Evolutionary conservation across 2,797 vertebrate genomes (phyloP).

Genomic region (Semaprochilodus insignis): DNA sequence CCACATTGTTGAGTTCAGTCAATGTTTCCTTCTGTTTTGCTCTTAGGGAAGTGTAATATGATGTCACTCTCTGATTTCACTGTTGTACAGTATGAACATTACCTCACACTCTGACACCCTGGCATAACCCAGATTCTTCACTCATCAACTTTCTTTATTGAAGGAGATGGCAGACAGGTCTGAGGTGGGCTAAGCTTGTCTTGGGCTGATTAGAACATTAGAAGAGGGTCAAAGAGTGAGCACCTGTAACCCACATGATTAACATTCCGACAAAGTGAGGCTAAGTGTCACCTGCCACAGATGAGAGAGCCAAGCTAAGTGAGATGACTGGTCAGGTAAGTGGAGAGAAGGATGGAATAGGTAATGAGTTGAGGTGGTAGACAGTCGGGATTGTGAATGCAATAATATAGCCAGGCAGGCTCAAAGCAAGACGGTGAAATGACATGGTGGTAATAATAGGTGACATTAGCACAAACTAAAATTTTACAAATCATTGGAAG

Average conservation of each 20-base stretch:
- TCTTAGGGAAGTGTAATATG: background rate
- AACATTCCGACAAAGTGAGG: conserved; percentile 67
- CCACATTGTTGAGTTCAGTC: background rate
- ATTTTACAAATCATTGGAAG: background rate
- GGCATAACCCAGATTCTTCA: background rate
- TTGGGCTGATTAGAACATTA: conserved; percentile 69
- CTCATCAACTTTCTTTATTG: conserved; percentile 39
- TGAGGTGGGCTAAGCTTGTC: conserved; percentile 67
- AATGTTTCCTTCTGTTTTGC: background rate
- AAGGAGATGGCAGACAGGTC: conserved; percentile 55
- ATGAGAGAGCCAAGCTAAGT: conserved; percentile 18
- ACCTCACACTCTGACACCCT: background rate
- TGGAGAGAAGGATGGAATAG: background rate
- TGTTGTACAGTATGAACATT: background rate
- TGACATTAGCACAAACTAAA: background rate
- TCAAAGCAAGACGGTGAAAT: background rate
- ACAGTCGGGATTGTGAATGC: background rate
- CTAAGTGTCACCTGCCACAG: conserved; percentile 68
- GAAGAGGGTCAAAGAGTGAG: conserved; percentile 71
- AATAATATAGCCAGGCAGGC: background rate
- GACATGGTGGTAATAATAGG: background rate
- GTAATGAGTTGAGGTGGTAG: conserved; percentile 8
- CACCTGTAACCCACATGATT: conserved; percentile 59
- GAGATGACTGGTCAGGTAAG: background rate
- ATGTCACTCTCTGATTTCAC: background rate